Conservation (phyloP, 2,888 invertebrate species). For the Ectobius pallidus region DNA sequence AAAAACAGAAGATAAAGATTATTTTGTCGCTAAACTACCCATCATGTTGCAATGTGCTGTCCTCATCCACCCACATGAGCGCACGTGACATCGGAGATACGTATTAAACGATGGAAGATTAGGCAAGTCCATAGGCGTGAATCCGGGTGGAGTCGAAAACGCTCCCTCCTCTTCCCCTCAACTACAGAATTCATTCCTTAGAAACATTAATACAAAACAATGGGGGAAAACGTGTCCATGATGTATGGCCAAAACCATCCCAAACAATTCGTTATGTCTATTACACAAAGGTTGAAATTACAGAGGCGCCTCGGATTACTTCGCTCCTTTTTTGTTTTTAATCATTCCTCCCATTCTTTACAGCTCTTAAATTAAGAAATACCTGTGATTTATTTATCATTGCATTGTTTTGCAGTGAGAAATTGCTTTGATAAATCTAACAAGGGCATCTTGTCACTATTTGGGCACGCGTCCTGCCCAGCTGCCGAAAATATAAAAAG, state of each 20-base stretch:
- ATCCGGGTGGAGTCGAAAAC: neutral
- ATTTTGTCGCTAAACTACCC: too few relatives aligned
- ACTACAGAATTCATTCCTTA: neutral
- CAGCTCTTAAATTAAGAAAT: constrained; percentile 14
- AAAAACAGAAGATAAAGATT: too few relatives aligned
- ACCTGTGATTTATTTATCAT: neutral
- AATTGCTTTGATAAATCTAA: too few relatives aligned
- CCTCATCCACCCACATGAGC: too few relatives aligned
- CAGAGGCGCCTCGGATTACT: neutral
- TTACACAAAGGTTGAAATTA: neutral
- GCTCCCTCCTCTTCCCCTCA: neutral
- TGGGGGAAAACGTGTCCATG: neutral
- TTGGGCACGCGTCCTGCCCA: too few relatives aligned
- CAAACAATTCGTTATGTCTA: constrained; percentile 12
- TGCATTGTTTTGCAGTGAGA: neutral
- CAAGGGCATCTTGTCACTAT: too few relatives aligned
- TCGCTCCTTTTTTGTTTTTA: neutral
- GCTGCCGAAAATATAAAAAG: too few relatives aligned
- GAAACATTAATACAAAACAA: neutral
- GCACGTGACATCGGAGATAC: neutral
- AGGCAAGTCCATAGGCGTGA: neutral
- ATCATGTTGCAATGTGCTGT: too few relatives aligned
- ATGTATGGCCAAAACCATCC: constrained; percentile 8
- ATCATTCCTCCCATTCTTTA: neutral
- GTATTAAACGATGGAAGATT: neutral